These are phyloP conservation scores for Flexamia atlantica DNA, from an alignment of 2,888 invertebrate genomes.

Conservation along the genomic window DNA sequence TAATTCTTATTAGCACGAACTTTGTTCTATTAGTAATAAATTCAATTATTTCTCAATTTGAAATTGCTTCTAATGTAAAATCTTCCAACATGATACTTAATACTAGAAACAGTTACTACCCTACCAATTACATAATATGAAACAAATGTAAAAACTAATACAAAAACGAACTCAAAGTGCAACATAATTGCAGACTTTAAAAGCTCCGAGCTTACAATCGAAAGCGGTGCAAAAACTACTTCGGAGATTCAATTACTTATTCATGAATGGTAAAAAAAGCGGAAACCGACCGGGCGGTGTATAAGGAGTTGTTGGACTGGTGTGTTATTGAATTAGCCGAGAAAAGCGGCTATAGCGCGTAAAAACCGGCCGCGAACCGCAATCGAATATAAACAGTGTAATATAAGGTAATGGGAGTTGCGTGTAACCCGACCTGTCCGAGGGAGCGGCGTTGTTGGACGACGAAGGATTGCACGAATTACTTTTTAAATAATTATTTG, in stretches of 20 bases:
- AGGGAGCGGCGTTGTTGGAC: no score
- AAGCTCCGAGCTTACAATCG: not conserved
- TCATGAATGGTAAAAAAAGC: not conserved
- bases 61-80: no score
- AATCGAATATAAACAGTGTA: not conserved
- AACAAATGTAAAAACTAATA: no score
- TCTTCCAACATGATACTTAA: no score
- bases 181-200: not conserved
- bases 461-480: no score
- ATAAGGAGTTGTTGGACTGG: not conserved
- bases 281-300: not conserved
- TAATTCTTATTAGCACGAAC: no score
- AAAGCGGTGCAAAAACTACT: not conserved
- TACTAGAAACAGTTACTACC: no score
- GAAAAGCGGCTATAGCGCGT: not conserved
- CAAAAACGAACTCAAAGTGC: not conserved
- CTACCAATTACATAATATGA: no score
- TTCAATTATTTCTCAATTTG: no score
- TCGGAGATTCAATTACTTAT: not conserved
- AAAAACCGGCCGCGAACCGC: not conserved
- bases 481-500: no score
- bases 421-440: not conserved
- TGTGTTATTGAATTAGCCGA: not conserved
- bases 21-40: no score
- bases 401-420: not conserved